Base-by-base conservation (phyloP, 2,888 invertebrate genomes). In the Philhelius pedissequus region DNA sequence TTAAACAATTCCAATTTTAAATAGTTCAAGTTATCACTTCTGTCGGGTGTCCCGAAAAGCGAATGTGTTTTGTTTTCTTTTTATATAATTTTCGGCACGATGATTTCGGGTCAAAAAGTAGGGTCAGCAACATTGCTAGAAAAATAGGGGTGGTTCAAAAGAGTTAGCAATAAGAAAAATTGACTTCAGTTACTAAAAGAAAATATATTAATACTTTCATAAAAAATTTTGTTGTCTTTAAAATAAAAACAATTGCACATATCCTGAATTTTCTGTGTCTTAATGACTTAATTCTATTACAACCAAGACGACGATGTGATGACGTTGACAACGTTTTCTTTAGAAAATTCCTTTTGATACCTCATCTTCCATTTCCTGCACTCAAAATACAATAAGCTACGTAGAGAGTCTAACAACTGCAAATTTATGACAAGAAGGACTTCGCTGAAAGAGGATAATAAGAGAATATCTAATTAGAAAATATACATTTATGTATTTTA, bases 381-480 rank as follows among this genome's bases (percentile, higher is more conserved):
- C 22, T 38, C 40, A 38, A 45, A 38, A 45, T 20, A 20, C 20
- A 45, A 32, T n/a, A 9, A 38, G 20, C 50, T 45, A 27, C 18
- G 58, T 35, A 48, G 15, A n/a, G n/a, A n/a, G n/a, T 45, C 38
- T 38, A 69, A 75, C 38, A 15, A 7, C 11, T 76, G 64, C 8
- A 66, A 71, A 66, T 71, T 77, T 77, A 77, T 81, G 77, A 71
- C 70, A 76, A 77, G 58, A 50, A 60, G 8, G 13, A 30, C 18
- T 60, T 32, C 43, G 27, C 20, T 77, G 35, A 70, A 79, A 58
- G 27, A 15, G 69, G 74, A 83, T 79, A 70, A 79, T 79, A 79
- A 79, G 74, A 74, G 83, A 83, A 83, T 83, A 74, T 83, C 74
- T 83, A 83, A 79, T 83, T 83, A 79, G 83, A 79, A 75, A 83